Evolutionary conservation across 2,888 invertebrate species (phyloP).

Genomic region (Ormyrus rosae): DNA sequence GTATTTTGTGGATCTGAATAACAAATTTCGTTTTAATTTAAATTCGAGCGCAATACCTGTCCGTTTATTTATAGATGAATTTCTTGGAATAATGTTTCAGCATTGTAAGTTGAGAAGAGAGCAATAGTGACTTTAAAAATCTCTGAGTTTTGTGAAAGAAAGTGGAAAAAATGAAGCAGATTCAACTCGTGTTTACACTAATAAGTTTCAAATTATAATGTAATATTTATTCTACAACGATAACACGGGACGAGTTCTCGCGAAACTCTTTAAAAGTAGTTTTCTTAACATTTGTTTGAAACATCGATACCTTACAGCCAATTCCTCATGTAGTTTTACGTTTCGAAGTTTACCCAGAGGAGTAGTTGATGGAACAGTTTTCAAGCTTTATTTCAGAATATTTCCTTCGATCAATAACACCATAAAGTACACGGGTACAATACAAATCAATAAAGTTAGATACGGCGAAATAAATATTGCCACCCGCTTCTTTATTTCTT

Average conservation of each 20-base stretch:
- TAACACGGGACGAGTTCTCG: background rate
- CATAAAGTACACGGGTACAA: conserved; percentile 36
- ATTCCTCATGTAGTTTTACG: conserved; percentile 49
- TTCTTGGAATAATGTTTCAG: no score
- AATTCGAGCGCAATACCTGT: no score
- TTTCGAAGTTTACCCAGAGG: conserved; percentile 46
- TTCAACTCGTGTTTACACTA: no score
- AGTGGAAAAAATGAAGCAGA: no score
- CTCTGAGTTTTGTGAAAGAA: no score
- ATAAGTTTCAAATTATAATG: no score
- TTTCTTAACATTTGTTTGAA: conserved; percentile 41
- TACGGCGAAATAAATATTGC: conserved; percentile 38
- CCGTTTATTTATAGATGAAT: no score
- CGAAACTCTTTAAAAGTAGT: conserved; percentile 32
- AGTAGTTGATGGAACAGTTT: conserved; percentile 40
- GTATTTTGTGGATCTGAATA: background rate
- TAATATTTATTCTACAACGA: no score
- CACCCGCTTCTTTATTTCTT: conserved; percentile 8
- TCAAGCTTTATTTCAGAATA: conserved; percentile 45
- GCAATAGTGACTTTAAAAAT: no score
- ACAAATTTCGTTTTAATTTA: no score
- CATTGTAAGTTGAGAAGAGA: no score
- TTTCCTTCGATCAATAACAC: conserved; percentile 41
- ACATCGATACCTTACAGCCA: conserved; percentile 38
- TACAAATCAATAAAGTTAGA: conserved; percentile 41